Conservation (phyloP, 2,113 vertebrate species). For the Otis tarda region DNA sequence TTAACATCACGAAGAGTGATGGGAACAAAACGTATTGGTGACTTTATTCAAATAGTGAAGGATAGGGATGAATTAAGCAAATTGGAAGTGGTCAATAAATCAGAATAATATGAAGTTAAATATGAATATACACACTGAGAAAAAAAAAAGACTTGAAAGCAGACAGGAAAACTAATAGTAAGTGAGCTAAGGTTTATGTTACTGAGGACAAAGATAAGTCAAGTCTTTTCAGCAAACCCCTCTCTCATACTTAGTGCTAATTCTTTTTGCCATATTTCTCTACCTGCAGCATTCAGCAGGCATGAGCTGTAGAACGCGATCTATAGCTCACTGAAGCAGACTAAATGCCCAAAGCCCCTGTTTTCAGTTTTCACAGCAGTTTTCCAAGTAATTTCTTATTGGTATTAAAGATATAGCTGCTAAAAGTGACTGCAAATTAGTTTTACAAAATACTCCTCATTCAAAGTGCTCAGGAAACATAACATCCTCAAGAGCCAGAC, state of each 20-base stretch:
- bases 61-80: not conserved
- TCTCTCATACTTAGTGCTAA: not conserved
- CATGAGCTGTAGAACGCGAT: not conserved
- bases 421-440: not conserved
- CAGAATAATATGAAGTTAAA: not conserved
- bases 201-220: not conserved
- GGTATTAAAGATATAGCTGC: not conserved
- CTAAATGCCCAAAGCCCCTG: not conserved
- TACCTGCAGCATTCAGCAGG: not conserved
- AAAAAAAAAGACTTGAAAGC: not conserved
- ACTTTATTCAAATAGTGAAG: not conserved
- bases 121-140: not conserved
- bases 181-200: not conserved
- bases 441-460: not conserved
- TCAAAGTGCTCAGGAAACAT: not conserved
- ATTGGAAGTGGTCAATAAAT: not conserved
- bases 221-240: not conserved
- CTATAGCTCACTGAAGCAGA: not conserved
- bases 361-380: not conserved
- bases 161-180: not conserved
- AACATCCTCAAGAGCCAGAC: not conserved
- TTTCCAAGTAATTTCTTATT: not conserved
- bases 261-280: not conserved
- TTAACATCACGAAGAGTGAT: not conserved
- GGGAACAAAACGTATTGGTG: not conserved